Evolutionary conservation across 2,888 invertebrate species (phyloP), one percentile per base, ranked within the genome.

Genomic region (Heteromurus nitidus): DNA sequence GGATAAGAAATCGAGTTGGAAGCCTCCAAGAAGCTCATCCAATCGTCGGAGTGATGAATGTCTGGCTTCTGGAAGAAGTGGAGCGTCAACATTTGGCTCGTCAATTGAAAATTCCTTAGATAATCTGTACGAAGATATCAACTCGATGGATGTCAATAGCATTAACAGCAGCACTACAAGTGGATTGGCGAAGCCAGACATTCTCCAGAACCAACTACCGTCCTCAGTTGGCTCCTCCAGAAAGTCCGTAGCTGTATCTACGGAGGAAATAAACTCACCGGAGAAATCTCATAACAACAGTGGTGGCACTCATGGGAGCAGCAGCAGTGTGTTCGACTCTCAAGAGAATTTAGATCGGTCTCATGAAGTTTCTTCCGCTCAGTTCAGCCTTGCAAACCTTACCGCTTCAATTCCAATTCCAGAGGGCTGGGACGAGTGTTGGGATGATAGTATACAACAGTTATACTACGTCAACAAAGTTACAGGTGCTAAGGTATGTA

Each of bases 401-500:
- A 80, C 82, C 22, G 58, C 70, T 30, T 81, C 83, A 44, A 75
- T 85, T 64, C 82, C 80, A 31, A 80, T 91, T 70, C 90, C 91
- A 2, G 87, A 89, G 0, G 91, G 91, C 9, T 91, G 91, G 91
- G 89, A 88, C 24, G 89, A 90, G 83, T 88, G 89, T 70, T 89
- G 88, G 72, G 89, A 90, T 82, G 88, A 88, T 28, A 85, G 85
- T 44, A 89, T 89, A 22, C 90, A 90, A 30, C 89, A 90, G 76
- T 88, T 90, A n/a, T 91, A 90, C 85, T 92, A 90, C 85, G 87
- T 91, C 80, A 91, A 91, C 87, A 87, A 89, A 76, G 86, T 88
- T 2, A 89, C 90, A n/a, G 90, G 90, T 68, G 90, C 90, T 84
- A 91, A 90, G 90, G 91, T 91, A 87, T 26, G 79, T 58, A 5